Conservation (phyloP, 2,797 vertebrate species). For the Chaetodon trifasciatus region DNA sequence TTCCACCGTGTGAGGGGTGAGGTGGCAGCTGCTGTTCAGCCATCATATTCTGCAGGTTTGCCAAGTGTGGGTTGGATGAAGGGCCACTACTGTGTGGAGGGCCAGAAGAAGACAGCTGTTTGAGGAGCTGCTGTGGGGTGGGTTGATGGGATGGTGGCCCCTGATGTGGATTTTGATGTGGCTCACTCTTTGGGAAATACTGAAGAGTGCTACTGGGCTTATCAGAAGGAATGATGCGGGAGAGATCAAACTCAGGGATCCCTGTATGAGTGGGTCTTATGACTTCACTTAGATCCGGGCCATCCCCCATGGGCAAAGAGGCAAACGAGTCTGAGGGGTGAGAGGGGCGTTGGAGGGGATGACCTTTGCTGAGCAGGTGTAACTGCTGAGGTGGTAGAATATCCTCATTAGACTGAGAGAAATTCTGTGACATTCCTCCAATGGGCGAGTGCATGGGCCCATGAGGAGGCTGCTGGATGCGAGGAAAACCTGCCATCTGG, state of each 20-base stretch:
- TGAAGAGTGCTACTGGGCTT: constrained; percentile 99
- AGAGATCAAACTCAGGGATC: constrained; percentile 98
- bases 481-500: constrained; percentile 89
- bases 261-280: constrained; percentile 94
- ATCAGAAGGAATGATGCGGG: constrained; percentile 98
- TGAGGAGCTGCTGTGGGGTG: constrained; percentile 92
- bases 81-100: constrained; percentile 83
- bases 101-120: constrained; percentile 89
- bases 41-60: constrained; percentile 99
- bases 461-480: constrained; percentile 89
- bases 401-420: constrained; percentile 87
- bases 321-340: constrained; percentile 86
- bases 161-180: constrained; percentile 81
- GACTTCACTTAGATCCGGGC: constrained; percentile 95
- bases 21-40: constrained; percentile 90
- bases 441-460: constrained; percentile 89
- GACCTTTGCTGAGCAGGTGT: constrained; percentile 91
- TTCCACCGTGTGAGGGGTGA: constrained; percentile 81
- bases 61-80: constrained; percentile 91
- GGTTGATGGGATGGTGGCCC: constrained; percentile 82
- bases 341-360: constrained; percentile 86
- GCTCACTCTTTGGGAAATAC: constrained; percentile 95
- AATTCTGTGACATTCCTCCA: constrained; percentile 89
- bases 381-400: constrained; percentile 87
- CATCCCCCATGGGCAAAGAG: constrained; percentile 89